Evolutionary conservation across 2,113 vertebrate species (phyloP).

Genomic region (Falcunculus frontatus): DNA sequence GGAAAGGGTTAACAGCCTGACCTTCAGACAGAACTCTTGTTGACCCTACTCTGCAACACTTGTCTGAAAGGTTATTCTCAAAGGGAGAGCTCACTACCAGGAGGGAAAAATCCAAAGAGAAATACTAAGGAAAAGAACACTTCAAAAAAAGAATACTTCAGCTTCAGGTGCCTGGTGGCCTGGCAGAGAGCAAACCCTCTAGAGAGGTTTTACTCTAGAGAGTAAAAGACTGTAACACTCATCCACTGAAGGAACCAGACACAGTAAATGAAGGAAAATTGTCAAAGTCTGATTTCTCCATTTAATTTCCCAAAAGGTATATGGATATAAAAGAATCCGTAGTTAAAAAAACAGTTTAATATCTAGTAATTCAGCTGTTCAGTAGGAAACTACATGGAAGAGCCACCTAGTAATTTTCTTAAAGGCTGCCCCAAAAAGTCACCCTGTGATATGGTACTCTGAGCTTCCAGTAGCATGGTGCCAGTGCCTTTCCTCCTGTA

Average conservation of each 20-base stretch:
- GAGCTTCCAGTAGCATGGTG: neutral
- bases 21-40: slow-evolving; percentile 8
- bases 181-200: neutral
- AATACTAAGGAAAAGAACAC: neutral
- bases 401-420: neutral
- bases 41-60: slow-evolving; percentile 21
- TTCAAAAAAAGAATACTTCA: neutral
- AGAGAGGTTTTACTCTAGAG: too few species aligned
- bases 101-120: neutral
- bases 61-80: slow-evolving; percentile 10
- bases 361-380: neutral
- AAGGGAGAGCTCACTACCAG: neutral
- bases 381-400: neutral
- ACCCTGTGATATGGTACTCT: neutral
- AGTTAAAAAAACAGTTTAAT: neutral
- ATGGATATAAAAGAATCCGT: neutral
- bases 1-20: slow-evolving; percentile 29
- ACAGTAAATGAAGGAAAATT: neutral
- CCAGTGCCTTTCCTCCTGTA: neutral
- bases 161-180: neutral
- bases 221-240: neutral
- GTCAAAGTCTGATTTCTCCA: neutral
- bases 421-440: neutral
- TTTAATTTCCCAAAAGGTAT: neutral
- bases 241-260: neutral